Base-by-base conservation (phyloP, 2,888 invertebrate species). In the Meiosimyza decipiens region DNA sequence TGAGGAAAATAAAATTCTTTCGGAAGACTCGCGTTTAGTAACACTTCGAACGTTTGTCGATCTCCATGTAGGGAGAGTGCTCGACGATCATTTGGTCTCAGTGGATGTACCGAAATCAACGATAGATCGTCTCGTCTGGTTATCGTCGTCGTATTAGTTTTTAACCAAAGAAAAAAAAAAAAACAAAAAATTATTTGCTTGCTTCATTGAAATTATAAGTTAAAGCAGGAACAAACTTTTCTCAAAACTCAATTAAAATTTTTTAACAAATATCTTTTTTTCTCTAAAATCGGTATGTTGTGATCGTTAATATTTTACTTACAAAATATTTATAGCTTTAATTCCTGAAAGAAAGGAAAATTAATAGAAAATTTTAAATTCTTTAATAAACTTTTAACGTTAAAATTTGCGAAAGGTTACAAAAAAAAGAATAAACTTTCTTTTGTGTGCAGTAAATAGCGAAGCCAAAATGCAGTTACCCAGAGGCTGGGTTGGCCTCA, bases 1-100 rank as follows among this genome's bases (percentile, higher is more conserved):
- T 74, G 78, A 79, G 75, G 79, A 77, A 75, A 71, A 78, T 82
- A 82, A 83, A 85, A 84, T 81, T 84, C 84, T 84, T 82, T 81
- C 76, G 79, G 75, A 80, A 79, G 80, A 79, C 80, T 80, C 85
- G 84, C 80, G 81, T 87, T 87, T 87, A 87, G 87, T 87, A 86
- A 83, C 83, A 84, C 81, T 87, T 85, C 84, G 87, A 86, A 85
- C 87, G 87, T 85, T 86, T 86, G 85, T 84, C 85, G 86, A 86
- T 85, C 87, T 85, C 86, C 87, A 87, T 87, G 85, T 83, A 82
- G 85, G 85, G 84, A 84, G 84, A 83, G 82, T 81, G 80, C 79
- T 79, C 81, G 81, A 83, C 84, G 82, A 84, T 80, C 71, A 50
- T 65, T 71, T 55, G 65, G 57, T 49, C 18, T 63, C 65, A 65